These are phyloP conservation scores for Serranus cabrilla DNA, from an alignment of 2,797 vertebrate genomes.

Conservation along the genomic window DNA sequence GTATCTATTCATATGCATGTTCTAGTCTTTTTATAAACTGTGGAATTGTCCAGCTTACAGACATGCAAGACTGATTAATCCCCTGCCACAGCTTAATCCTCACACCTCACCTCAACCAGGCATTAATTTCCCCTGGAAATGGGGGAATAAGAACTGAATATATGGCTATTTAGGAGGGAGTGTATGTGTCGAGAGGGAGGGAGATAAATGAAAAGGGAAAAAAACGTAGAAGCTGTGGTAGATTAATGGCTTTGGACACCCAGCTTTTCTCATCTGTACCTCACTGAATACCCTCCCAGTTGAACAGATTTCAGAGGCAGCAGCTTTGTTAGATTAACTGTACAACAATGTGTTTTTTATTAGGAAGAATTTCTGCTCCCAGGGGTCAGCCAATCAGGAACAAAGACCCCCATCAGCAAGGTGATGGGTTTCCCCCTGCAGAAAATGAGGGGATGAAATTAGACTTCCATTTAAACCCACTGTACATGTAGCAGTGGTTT, in stretches of 20 bases:
- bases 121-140: conserved; percentile 65
- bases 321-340: conserved; percentile 48
- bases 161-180: conserved; percentile 59
- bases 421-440: conserved; percentile 15
- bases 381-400: conserved; percentile 35
- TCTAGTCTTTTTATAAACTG: conserved; percentile 56
- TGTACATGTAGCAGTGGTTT: neutral
- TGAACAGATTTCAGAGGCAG: conserved; percentile 47
- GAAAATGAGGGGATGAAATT: neutral
- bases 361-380: conserved; percentile 36
- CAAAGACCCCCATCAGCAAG: conserved; percentile 29
- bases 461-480: neutral
- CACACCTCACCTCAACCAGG: conserved; percentile 52
- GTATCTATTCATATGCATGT: conserved; percentile 36
- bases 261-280: conserved; percentile 54
- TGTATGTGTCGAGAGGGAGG: conserved; percentile 33
- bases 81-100: conserved; percentile 49
- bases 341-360: conserved; percentile 31
- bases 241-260: conserved; percentile 64
- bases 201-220: conserved; percentile 37
- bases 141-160: conserved; percentile 43
- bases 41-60: conserved; percentile 52
- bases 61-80: conserved; percentile 60
- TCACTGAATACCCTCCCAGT: conserved; percentile 42
- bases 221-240: conserved; percentile 31